Conservation (phyloP, 2,797 vertebrate genomes). For the Xenopus petersii region DNA sequence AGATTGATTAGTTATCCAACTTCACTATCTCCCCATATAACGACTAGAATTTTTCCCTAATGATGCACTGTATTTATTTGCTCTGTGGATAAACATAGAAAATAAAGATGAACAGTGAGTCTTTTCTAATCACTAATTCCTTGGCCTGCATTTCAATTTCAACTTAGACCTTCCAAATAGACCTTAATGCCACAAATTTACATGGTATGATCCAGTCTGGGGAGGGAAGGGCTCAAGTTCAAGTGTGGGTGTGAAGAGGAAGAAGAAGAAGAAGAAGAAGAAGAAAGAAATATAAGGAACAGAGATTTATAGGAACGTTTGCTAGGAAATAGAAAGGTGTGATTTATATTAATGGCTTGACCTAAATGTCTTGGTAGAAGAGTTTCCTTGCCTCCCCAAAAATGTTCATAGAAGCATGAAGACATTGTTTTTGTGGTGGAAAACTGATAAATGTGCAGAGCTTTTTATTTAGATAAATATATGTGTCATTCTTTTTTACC, state of each 20-base stretch:
- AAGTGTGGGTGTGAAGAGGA: slow-evolving; percentile 57
- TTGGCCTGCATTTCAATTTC: slow-evolving; percentile 79
- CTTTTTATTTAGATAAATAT: too few species aligned
- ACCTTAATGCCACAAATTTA: slow-evolving; percentile 97
- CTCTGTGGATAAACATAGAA: slow-evolving; percentile 80
- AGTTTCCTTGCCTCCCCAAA: too few species aligned
- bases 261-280: too few species aligned
- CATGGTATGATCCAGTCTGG: slow-evolving; percentile 79
- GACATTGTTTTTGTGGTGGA: too few species aligned
- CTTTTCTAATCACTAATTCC: slow-evolving; percentile 83
- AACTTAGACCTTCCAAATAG: slow-evolving; percentile 83
- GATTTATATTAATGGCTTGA: slow-evolving; percentile 77
- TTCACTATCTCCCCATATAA: slow-evolving; percentile 84
- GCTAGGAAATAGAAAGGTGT: slow-evolving; percentile 73
- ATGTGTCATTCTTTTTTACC: too few species aligned
- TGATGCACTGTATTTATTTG: slow-evolving; percentile 94
- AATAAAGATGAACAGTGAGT: slow-evolving; percentile 72
- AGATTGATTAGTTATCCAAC: slow-evolving; percentile 89
- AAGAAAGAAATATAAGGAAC: slow-evolving; percentile 56
- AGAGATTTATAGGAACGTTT: slow-evolving; percentile 71
- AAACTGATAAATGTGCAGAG: too few species aligned
- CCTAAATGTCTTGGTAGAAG: slow-evolving; percentile 58
- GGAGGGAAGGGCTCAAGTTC: slow-evolving; percentile 72
- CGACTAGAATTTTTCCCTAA: slow-evolving; percentile 80
- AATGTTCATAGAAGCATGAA: too few species aligned